A percentile compares a stretch with the other conserved stretches of the same genome.
phyloP scores from a whole-genome alignment of 92 coral and sea anemone genomes.

The Zoanthus sociatus region DNA sequence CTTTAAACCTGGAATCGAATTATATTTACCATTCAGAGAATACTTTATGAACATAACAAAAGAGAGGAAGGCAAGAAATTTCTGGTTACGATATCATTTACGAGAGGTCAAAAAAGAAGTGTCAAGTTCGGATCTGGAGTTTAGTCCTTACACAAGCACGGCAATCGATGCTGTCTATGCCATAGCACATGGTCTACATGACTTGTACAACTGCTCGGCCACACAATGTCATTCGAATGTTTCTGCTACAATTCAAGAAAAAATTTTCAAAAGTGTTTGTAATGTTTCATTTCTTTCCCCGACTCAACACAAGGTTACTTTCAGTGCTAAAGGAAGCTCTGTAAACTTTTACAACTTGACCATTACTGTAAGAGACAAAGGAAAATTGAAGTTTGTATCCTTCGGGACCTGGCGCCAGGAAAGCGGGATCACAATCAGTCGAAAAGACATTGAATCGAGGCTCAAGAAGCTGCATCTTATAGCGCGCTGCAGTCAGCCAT shows the following conservation, averaged over 20 bases:
- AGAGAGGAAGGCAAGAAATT: conserved; percentile 60
- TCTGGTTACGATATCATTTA: conserved; percentile 65
- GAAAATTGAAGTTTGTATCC: conserved; percentile 39
- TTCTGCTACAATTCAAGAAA: conserved; percentile 42
- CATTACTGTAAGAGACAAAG: conserved; percentile 46
- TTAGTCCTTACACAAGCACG: conserved; percentile 69
- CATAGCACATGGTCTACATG: conserved; percentile 78
- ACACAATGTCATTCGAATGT: conserved; percentile 36
- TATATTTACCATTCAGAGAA: conserved; percentile 56
- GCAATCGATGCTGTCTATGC: conserved; percentile 90
- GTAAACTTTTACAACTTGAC: conserved; percentile 49
- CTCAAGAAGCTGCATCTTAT: conserved; percentile 18
- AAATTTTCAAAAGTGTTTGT: conserved; percentile 54
- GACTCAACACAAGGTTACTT: conserved; percentile 69
- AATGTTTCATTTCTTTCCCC: conserved; percentile 71
- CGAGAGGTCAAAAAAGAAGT: conserved; percentile 35
- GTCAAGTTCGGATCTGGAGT: conserved; percentile 50
- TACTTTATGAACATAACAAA: conserved; percentile 65
- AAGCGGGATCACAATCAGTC: conserved; percentile 48
- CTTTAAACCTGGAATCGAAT: conserved; percentile 56
- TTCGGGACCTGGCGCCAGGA: conserved; percentile 67
- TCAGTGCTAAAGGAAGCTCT: conserved; percentile 77
- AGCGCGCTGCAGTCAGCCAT: conserved; percentile 67
- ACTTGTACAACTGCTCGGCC: conserved; percentile 65
- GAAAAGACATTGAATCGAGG: neutral